A percentile compares a stretch with the other conserved stretches of the same genome.
phyloP scores from a whole-genome alignment of 2,888 invertebrate genomes.

The Eupithecia centaureata region DNA sequence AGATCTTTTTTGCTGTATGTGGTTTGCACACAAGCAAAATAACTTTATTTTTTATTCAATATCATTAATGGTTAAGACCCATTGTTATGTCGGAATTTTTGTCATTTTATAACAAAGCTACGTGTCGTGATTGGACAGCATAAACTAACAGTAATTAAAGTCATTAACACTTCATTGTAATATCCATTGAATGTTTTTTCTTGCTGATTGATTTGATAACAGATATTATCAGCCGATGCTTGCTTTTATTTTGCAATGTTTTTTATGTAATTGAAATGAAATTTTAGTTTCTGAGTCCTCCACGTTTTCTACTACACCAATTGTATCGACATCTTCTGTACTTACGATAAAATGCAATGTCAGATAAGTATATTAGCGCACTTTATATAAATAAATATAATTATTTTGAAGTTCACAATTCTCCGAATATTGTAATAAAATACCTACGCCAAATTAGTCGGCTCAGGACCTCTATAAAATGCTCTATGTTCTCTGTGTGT shows the following conservation, averaged over 20 bases:
- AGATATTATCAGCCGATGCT: constrained; percentile 1
- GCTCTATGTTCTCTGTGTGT: no score
- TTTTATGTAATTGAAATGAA: neutral
- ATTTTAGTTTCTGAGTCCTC: no score
- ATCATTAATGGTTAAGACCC: neutral
- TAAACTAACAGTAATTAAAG: constrained; percentile 43
- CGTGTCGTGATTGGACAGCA: constrained; percentile 47
- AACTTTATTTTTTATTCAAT: neutral
- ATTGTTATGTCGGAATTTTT: constrained; percentile 14
- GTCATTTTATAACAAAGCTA: constrained; percentile 14
- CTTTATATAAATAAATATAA: neutral
- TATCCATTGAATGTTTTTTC: constrained; percentile 42
- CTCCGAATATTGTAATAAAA: no score
- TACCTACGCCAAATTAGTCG: no score
- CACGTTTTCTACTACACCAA: no score
- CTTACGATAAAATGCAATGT: neutral
- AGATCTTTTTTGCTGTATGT: no score
- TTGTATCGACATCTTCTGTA: no score
- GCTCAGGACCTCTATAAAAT: no score
- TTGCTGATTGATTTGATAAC: constrained; percentile 31
- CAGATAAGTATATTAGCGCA: neutral
- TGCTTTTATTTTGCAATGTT: neutral
- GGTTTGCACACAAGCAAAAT: neutral
- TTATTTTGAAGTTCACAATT: neutral
- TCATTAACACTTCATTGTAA: constrained; percentile 50